Evolutionary conservation across 2,888 invertebrate genomes (phyloP), one percentile per base, ranked within the genome.

Genomic region (Lasioglossum villosulum): DNA sequence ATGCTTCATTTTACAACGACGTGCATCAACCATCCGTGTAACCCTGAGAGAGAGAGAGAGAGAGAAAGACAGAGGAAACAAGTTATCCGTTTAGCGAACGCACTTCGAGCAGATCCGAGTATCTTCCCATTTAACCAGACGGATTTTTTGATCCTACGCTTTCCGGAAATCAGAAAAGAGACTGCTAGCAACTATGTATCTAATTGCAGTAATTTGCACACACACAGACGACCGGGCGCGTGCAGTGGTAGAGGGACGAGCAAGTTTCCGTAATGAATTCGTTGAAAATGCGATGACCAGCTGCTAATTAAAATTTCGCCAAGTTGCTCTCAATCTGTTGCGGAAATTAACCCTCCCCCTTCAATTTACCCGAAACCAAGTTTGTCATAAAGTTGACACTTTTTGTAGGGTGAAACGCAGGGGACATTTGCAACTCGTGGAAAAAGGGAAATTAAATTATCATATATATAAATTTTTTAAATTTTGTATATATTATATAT

Each of bases 1-100:
- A 70, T 82, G 80, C 82, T 83, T 88, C 78, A 86, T 88, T 88
- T 74, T 80, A 84, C 74, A 74, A 75, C 48, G 78, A 72, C 71
- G 56, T 52, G 80, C 42, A 71, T 83, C 83, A 70, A 59, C 75
- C 70, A 79, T 73, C 76, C 74, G n/a, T n/a, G 82, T 74, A 82
- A 84, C 76, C 79, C 76, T 39, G 79, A 83, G 30, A 56, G 45
- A 16, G 16, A 45, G 14, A 42, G 0, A 14, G 42, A 14, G 14
- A 4, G 16, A 39, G 39, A 2, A 12, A 39, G 10, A 39, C 0
- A 39, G 52, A 56, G 52, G 52, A 39, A 83, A 70, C 84, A 88
- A 86, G 86, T 89, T 88, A 71, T 48, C 63, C 74, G 79, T 83
- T 83, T 72, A 78, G n/a, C 8, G 42, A 45, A 45, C 74, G 84